Conservation (phyloP, 2,797 vertebrate genomes). For the Psittacula echo region DNA sequence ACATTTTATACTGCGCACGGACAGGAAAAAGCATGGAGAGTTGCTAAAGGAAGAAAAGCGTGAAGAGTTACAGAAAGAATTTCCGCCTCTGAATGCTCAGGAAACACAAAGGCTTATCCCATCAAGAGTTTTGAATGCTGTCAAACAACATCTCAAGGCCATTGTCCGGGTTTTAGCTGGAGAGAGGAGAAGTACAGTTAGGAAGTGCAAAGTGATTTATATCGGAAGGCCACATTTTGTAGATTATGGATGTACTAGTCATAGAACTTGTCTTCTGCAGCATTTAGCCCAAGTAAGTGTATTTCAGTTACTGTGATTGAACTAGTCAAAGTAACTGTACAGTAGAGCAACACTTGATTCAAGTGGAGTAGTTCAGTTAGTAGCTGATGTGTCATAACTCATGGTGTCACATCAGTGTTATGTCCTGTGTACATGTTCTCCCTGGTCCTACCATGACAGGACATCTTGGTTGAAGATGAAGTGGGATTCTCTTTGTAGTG, state of each 20-base stretch:
- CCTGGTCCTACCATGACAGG: no score
- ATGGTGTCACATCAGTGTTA: background rate
- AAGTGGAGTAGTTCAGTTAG: background rate
- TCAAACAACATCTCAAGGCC: accelerated
- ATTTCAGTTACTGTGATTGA: background rate
- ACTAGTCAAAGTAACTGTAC: background rate
- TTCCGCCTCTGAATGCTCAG: accelerated
- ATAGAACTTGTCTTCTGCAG: background rate
- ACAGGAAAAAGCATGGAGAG: background rate
- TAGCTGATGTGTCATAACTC: background rate
- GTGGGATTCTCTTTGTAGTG: background rate
- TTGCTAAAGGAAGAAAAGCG: background rate
- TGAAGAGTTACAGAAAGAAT: background rate
- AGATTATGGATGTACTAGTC: background rate
- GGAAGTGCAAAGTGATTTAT: background rate
- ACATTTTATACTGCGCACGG: background rate
- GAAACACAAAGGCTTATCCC: background rate
- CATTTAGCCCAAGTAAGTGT: background rate
- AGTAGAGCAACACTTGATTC: background rate
- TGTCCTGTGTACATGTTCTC: background rate
- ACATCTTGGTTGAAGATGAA: background rate
- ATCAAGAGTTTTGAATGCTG: background rate
- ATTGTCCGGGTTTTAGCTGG: background rate
- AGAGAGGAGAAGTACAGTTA: background rate
- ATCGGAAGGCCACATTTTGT: background rate